phyloP scores from a whole-genome alignment of 2,797 vertebrate genomes.

The Triplophysa yarkandensis region DNA sequence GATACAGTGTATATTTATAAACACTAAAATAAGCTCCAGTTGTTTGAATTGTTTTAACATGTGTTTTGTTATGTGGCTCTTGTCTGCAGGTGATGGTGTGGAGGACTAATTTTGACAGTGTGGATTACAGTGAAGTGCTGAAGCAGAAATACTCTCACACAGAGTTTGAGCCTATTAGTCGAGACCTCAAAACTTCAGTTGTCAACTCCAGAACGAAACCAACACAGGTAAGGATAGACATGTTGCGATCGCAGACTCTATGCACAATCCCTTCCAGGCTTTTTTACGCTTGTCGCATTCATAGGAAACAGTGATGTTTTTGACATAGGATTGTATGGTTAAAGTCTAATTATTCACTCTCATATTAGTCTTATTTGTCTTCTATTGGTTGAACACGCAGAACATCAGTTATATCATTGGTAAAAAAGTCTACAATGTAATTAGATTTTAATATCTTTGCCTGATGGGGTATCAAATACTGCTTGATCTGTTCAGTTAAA shows the following conservation, averaged over 20 bases:
- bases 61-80: slow-evolving; percentile 5
- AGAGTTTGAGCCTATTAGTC: slow-evolving; percentile 45
- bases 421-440: no score
- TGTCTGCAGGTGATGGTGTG: slow-evolving; percentile 89
- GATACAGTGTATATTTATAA: neutral
- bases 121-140: slow-evolving; percentile 67
- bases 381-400: no score
- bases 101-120: slow-evolving; percentile 88
- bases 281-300: no score
- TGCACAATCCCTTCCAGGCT: no score
- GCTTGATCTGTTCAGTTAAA: neutral
- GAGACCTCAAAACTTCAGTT: slow-evolving; percentile 41
- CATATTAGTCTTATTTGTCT: no score
- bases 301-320: no score
- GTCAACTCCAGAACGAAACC: slow-evolving; percentile 33
- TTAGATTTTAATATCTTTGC: no score
- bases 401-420: no score
- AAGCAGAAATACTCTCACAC: slow-evolving; percentile 60
- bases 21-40: neutral
- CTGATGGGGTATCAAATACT: neutral
- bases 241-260: no score
- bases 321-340: no score
- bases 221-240: slow-evolving; percentile 31
- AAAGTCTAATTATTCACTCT: no score
- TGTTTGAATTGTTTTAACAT: neutral